These are phyloP conservation scores for Drosophila teissieri DNA, from an alignment of 1,140 invertebrate species.

Conservation along the genomic window DNA sequence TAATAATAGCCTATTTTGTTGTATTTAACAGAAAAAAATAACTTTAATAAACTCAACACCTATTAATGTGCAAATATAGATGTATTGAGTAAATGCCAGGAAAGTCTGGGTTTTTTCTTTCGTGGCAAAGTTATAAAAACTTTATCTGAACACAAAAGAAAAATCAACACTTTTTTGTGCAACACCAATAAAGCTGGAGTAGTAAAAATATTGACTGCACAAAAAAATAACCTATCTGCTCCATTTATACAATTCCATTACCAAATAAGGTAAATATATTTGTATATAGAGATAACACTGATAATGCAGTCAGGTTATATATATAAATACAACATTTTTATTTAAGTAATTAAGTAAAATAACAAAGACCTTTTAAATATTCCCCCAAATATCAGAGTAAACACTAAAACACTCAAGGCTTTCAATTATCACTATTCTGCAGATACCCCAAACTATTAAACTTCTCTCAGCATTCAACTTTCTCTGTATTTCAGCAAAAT, in stretches of 20 bases:
- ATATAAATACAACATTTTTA: no score
- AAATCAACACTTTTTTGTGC: background rate
- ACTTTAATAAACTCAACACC: background rate
- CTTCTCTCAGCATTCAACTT: background rate
- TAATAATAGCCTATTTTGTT: background rate
- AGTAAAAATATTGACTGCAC: no score
- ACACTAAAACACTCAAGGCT: no score
- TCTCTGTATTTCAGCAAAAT: slow-evolving; percentile 11
- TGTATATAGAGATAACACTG: background rate
- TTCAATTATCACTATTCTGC: no score
- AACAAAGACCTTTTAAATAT: no score
- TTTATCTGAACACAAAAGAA: background rate
- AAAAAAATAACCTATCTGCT: background rate
- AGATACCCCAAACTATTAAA: background rate
- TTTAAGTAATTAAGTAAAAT: no score
- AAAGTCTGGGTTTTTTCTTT: background rate
- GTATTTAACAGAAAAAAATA: no score
- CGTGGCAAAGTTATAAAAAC: background rate
- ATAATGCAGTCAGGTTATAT: no score
- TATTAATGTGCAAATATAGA: background rate
- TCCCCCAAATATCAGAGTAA: no score
- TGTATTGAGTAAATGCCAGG: background rate
- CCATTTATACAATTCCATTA: no score
- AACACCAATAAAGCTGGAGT: no score
- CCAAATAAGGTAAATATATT: no score